phyloP scores from a whole-genome alignment of 2,113 vertebrate species.

The Alosa alosa region DNA sequence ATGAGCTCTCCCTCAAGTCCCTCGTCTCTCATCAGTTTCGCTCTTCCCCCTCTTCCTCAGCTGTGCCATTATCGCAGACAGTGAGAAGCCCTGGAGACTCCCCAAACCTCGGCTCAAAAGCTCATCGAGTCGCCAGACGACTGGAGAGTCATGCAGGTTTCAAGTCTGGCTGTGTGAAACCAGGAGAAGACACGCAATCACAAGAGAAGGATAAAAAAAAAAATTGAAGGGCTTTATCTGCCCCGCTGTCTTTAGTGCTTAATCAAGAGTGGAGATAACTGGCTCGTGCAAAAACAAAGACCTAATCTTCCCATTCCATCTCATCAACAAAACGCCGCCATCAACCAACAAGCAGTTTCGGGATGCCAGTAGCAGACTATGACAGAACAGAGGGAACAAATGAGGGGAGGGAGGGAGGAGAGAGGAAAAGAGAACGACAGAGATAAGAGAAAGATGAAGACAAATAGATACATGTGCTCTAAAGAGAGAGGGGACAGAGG shows the following conservation, averaged over 20 bases:
- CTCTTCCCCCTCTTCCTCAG: constrained; percentile 28
- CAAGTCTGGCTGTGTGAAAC: constrained; percentile 23
- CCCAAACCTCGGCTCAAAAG: constrained; percentile 33
- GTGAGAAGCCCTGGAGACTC: constrained; percentile 29
- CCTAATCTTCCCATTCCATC: constrained; percentile 46
- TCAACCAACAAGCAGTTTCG: constrained; percentile 3
- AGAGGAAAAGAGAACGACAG: neutral
- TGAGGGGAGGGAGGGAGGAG: neutral
- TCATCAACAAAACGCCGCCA: constrained; percentile 33
- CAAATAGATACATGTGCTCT: constrained; percentile 21
- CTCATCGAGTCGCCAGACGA: constrained; percentile 40
- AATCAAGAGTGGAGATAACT: constrained; percentile 45
- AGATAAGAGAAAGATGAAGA: constrained; percentile 41
- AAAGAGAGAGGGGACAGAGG: constrained; percentile 21
- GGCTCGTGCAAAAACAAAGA: constrained; percentile 20
- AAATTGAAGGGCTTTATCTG: constrained; percentile 26
- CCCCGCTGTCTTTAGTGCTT: constrained; percentile 25
- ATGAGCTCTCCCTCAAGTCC: constrained; percentile 41
- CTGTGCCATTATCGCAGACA: constrained; percentile 37
- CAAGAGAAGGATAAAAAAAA: constrained; percentile 26
- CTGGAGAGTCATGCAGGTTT: constrained; percentile 34
- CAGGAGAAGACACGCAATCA: constrained; percentile 42
- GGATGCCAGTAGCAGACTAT: constrained; percentile 9
- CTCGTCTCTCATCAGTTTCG: constrained; percentile 48
- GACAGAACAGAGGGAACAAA: neutral